Evolutionary conservation across 2,113 vertebrate species (phyloP).

Genomic region (Trogon surrucura): DNA sequence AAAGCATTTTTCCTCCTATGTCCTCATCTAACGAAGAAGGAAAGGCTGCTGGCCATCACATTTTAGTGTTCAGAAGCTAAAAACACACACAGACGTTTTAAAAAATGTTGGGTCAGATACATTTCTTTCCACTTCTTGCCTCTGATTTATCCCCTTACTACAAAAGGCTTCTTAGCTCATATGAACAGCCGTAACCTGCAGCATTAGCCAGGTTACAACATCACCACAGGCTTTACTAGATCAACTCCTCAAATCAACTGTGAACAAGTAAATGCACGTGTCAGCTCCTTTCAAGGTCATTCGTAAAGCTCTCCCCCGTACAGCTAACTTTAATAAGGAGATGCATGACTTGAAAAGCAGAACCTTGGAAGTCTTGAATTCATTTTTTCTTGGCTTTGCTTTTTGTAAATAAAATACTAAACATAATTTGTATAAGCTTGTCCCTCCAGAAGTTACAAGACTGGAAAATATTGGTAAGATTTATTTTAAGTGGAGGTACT

Average conservation of each 20-base stretch:
- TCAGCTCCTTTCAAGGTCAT: conserved; percentile 58
- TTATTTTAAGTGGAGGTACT: conserved; percentile 54
- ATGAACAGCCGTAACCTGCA: conserved; percentile 20
- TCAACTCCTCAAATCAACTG: conserved; percentile 49
- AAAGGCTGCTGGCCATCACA: background rate
- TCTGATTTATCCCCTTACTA: background rate
- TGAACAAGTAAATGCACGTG: background rate
- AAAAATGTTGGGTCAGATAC: background rate
- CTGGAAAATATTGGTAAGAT: conserved; percentile 50
- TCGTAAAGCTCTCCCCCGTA: background rate
- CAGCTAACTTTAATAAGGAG: conserved; percentile 21
- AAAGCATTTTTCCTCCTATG: background rate
- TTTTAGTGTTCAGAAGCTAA: background rate
- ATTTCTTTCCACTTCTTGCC: background rate
- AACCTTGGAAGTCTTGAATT: background rate
- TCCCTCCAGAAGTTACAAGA: conserved; percentile 17
- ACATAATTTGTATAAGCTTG: conserved; percentile 8
- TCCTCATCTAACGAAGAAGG: background rate
- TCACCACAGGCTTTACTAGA: conserved; percentile 6
- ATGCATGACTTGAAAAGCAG: conserved; percentile 7
- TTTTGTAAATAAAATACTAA: conserved; percentile 48
- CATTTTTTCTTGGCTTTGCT: conserved; percentile 2
- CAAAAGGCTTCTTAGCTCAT: conserved; percentile 11
- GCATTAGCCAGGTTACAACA: conserved; percentile 20
- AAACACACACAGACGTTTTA: background rate